These are phyloP conservation scores for Penaeus monodon DNA, from an alignment of 2,888 invertebrate genomes.

Conservation along the genomic window DNA sequence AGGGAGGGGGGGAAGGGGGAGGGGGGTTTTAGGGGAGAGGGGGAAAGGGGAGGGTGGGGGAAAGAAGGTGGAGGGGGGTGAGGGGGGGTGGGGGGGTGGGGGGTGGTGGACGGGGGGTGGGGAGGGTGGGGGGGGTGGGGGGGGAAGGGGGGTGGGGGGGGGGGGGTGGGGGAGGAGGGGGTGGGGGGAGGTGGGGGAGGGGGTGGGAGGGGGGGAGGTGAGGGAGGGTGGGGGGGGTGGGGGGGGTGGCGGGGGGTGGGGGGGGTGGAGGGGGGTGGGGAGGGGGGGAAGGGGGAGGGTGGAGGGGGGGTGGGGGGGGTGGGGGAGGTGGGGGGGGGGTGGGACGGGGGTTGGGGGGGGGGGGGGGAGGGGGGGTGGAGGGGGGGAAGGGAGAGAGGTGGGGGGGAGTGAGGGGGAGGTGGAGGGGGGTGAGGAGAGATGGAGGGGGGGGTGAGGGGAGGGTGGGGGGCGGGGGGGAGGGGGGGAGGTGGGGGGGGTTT, in stretches of 20 bases:
- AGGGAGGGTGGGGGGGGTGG: too few relatives aligned
- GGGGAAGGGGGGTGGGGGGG: neutral
- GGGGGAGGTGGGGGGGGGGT: neutral
- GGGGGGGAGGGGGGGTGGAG: neutral
- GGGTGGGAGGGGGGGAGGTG: neutral
- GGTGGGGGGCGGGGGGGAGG: too few relatives aligned
- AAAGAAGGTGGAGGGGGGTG: conserved; percentile 8
- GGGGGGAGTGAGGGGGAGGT: too few relatives aligned
- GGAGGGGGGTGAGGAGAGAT: too few relatives aligned
- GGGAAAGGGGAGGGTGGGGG: conserved; percentile 15
- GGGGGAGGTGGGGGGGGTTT: neutral
- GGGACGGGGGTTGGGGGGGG: neutral
- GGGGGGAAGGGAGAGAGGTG: neutral
- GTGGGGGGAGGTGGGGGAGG: neutral
- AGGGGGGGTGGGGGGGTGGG: neutral
- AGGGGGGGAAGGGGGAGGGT: too few relatives aligned
- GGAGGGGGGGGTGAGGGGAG: too few relatives aligned
- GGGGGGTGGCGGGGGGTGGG: too few relatives aligned
- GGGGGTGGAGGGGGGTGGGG: too few relatives aligned
- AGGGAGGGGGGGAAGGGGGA: neutral
- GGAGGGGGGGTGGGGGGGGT: neutral
- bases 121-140: neutral
- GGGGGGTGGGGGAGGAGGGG: too few relatives aligned
- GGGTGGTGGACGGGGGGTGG: too few relatives aligned
- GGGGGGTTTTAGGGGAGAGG: neutral